phyloP scores from a whole-genome alignment of 2,888 invertebrate genomes.

The Nomada ruficornis region DNA sequence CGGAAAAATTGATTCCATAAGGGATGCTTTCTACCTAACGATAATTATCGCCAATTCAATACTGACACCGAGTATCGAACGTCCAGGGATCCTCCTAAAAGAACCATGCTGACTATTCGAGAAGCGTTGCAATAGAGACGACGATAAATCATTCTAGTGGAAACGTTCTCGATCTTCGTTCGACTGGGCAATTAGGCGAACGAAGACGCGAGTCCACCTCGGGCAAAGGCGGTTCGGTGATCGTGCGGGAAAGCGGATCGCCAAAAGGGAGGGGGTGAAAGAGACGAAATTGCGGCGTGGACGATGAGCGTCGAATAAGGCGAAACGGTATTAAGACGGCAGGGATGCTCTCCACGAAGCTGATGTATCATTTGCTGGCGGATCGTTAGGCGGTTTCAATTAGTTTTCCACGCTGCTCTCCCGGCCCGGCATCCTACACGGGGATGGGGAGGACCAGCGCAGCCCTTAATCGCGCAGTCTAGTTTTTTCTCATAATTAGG shows the following conservation, averaged over 20 bases:
- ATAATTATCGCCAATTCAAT: too few species aligned
- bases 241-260: conserved; percentile 27
- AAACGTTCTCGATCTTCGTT: conserved; percentile 54
- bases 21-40: too few species aligned
- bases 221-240: not conserved
- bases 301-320: conserved; percentile 75
- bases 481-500: conserved; percentile 83
- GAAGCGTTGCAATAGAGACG: not conserved
- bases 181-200: conserved; percentile 47
- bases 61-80: too few species aligned
- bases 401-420: conserved; percentile 79
- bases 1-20: too few species aligned
- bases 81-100: too few species aligned
- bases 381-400: conserved; percentile 84
- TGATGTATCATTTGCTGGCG: conserved; percentile 83
- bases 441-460: conserved; percentile 37
- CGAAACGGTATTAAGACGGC: conserved; percentile 81
- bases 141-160: conserved; percentile 44
- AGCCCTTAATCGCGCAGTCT: conserved; percentile 80
- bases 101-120: too few species aligned
- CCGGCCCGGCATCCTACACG: conserved; percentile 67
- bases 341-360: conserved; percentile 74
- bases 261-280: conserved; percentile 29
- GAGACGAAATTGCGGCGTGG: conserved; percentile 75
- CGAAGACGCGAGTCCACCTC: conserved; percentile 12